Conservation (phyloP, 2,113 vertebrate species). For the Chaenocephalus aceratus region DNA sequence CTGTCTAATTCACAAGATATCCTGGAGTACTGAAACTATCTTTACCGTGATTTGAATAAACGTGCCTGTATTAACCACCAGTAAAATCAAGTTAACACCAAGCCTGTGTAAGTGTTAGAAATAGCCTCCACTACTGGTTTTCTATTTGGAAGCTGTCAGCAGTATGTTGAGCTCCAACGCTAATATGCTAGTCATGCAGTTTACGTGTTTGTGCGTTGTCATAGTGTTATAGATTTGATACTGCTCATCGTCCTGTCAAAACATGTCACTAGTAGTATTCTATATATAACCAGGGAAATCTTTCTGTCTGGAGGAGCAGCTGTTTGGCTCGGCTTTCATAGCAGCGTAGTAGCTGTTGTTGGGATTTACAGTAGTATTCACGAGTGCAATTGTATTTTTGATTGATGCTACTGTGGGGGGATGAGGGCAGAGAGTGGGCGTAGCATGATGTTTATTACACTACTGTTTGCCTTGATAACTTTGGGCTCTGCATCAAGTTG, state of each 20-base stretch:
- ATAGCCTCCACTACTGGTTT: slow-evolving; percentile 8
- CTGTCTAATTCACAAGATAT: neutral
- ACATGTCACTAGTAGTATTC: slow-evolving; percentile 12
- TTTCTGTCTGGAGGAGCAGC: slow-evolving; percentile 12
- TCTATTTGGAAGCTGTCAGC: slow-evolving; percentile 19
- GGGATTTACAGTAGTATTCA: slow-evolving; percentile 24
- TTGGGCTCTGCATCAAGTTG: neutral
- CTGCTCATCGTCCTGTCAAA: slow-evolving; percentile 24
- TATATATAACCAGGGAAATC: slow-evolving; percentile 24
- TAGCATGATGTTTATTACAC: slow-evolving; percentile 15
- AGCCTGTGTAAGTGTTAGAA: slow-evolving; percentile 6
- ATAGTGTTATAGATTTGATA: slow-evolving; percentile 35
- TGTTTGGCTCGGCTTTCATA: slow-evolving; percentile 32
- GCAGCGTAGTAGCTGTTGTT: slow-evolving; percentile 20
- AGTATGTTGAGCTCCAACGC: slow-evolving; percentile 10
- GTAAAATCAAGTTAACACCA: slow-evolving; percentile 7
- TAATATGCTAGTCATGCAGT: neutral
- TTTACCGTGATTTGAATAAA: neutral
- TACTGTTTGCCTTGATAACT: slow-evolving; percentile 3
- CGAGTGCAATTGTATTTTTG: slow-evolving; percentile 35
- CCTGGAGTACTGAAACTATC: neutral
- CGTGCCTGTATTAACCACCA: neutral
- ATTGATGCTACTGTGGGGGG: slow-evolving; percentile 1
- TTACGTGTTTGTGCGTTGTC: slow-evolving; percentile 10
- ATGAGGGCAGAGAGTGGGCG: neutral